Evolutionary conservation across 2,797 vertebrate genomes (phyloP).

Genomic region (Sebastes taczanowskii): DNA sequence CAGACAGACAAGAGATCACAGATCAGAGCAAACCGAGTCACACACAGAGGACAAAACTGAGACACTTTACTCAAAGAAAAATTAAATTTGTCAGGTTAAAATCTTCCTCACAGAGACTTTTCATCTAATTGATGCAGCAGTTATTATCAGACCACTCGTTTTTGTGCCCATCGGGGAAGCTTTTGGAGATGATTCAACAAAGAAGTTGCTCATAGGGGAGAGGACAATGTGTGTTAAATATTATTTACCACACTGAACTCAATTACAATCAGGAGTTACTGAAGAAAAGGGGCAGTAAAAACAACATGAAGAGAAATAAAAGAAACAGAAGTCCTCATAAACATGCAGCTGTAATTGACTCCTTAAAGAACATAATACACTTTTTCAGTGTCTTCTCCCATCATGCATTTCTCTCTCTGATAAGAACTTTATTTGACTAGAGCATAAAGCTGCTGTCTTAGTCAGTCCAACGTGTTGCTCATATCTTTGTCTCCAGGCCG

Average conservation of each 20-base stretch:
- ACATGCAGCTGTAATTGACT: neutral
- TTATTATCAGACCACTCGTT: neutral
- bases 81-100: neutral
- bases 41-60: neutral
- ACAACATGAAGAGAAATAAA: neutral
- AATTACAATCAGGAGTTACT: neutral
- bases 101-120: neutral
- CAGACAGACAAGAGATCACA: neutral
- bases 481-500: constrained; percentile 34
- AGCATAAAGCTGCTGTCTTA: neutral
- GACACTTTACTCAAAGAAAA: neutral
- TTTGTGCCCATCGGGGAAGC: neutral
- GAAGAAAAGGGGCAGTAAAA: neutral
- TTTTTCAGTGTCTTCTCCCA: neutral
- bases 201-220: neutral
- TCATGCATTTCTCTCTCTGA: neutral
- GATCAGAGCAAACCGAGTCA: neutral
- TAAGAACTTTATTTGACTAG: neutral
- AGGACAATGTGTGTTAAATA: neutral
- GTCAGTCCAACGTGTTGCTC: neutral
- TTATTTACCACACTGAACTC: neutral
- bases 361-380: neutral
- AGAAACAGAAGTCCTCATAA: neutral
- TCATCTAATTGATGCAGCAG: neutral
- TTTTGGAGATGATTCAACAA: neutral